These are phyloP conservation scores for Centropristis striata DNA, from an alignment of 2,113 vertebrate species.

Conservation along the genomic window DNA sequence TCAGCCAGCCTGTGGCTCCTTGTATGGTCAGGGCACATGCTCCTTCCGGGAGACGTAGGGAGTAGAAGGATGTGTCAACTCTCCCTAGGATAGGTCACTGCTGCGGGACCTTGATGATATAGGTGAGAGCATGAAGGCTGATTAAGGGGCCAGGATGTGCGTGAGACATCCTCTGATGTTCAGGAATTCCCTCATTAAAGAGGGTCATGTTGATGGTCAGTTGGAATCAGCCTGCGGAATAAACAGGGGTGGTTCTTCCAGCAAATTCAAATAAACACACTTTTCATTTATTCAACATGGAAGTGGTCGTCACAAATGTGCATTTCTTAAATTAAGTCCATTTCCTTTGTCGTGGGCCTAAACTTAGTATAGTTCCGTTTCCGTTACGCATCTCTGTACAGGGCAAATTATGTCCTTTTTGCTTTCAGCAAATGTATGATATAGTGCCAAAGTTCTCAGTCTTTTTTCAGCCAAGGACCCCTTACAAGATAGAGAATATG, in stretches of 20 bases:
- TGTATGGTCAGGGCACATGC: neutral
- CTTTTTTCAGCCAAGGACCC: too few species aligned
- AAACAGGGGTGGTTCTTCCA: constrained; percentile 74
- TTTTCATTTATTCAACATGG: constrained; percentile 66
- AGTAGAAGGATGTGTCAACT: constrained; percentile 61
- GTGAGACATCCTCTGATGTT: constrained; percentile 82
- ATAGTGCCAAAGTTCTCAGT: neutral
- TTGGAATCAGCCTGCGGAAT: constrained; percentile 75
- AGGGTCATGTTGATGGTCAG: constrained; percentile 71
- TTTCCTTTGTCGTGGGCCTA: constrained; percentile 29
- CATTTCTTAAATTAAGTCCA: constrained; percentile 41
- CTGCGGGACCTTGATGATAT: constrained; percentile 54
- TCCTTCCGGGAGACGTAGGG: constrained; percentile 23
- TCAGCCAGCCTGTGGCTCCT: constrained; percentile 7
- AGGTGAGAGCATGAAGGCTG: constrained; percentile 76
- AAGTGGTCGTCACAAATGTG: constrained; percentile 49
- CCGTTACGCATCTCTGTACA: neutral
- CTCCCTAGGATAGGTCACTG: constrained; percentile 37
- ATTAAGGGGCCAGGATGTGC: constrained; percentile 80
- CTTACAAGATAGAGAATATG: too few species aligned
- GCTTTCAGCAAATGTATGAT: neutral
- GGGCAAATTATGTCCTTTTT: neutral
- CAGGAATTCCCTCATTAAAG: constrained; percentile 84
- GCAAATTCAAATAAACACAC: constrained; percentile 77
- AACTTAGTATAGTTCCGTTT: neutral